Evolutionary conservation across 2,113 vertebrate species (phyloP).

Genomic region (Pachyramphus minor): DNA sequence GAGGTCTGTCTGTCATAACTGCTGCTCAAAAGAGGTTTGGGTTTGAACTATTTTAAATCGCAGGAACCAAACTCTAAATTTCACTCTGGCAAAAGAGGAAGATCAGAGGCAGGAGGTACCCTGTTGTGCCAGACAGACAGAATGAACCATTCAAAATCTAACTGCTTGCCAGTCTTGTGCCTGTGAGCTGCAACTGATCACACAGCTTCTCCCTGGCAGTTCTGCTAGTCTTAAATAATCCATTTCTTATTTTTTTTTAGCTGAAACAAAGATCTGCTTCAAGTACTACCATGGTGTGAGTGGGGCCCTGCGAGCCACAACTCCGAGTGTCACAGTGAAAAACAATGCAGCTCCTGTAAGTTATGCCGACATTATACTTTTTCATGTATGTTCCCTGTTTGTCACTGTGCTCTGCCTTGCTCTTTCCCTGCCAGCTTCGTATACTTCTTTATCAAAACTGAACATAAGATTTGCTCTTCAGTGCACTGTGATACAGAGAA

Average conservation of each 20-base stretch:
- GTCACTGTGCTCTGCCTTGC: neutral
- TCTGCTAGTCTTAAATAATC: neutral
- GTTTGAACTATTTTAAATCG: neutral
- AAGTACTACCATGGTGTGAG: constrained; percentile 96
- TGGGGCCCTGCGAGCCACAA: constrained; percentile 90
- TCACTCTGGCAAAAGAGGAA: neutral
- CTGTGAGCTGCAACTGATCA: neutral
- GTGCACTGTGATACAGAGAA: neutral
- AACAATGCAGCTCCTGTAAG: constrained; percentile 85
- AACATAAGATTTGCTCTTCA: neutral
- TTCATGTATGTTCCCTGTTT: neutral
- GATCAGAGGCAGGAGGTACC: neutral
- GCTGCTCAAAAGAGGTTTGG: neutral
- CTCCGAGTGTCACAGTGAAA: constrained; percentile 90
- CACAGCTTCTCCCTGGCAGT: neutral
- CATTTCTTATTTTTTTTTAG: constrained; percentile 67
- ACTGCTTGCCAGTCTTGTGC: neutral
- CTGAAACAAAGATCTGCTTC: constrained; percentile 97
- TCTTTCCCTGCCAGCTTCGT: neutral
- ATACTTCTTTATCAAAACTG: neutral
- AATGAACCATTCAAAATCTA: neutral
- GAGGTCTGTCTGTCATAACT: neutral
- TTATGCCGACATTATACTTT: neutral
- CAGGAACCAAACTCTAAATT: neutral
- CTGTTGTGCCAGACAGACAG: neutral